Evolutionary conservation across 92 coral and sea anemone species (phyloP).

Genomic region (Nematostella vectensis): DNA sequence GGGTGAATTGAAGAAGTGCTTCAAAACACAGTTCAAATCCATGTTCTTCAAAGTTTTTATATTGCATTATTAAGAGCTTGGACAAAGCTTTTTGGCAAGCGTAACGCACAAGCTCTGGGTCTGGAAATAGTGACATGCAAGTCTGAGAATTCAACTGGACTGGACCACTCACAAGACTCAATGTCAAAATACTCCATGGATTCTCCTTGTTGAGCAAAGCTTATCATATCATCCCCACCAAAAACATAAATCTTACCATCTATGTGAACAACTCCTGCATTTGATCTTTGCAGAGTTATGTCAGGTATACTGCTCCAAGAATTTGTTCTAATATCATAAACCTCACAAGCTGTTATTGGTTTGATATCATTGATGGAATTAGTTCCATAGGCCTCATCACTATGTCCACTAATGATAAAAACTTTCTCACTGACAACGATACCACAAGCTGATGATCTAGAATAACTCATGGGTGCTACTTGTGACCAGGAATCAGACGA

Average conservation of each 20-base stretch:
- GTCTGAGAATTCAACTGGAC: slow-evolving; percentile 5
- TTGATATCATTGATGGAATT: slow-evolving; percentile 13
- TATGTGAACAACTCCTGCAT: slow-evolving; percentile 3
- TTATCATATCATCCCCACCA: slow-evolving; percentile 16
- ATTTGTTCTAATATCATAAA: slow-evolving; percentile 3
- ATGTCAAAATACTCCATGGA: slow-evolving; percentile 10
- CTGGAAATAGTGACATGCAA: not conserved
- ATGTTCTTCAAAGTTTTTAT: not conserved
- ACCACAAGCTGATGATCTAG: slow-evolving; percentile 17
- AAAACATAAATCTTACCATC: slow-evolving; percentile 10
- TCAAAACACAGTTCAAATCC: no score
- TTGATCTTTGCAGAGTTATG: slow-evolving; percentile 7
- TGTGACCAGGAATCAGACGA: slow-evolving; percentile 5
- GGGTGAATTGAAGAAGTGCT: no score
- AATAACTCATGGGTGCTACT: slow-evolving; percentile 3
- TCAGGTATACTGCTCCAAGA: slow-evolving; percentile 9
- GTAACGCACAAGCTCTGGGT: slow-evolving; percentile 11
- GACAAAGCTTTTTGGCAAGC: slow-evolving; percentile 4
- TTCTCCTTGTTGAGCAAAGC: slow-evolving; percentile 11
- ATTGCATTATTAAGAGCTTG: not conserved
- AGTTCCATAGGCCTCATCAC: slow-evolving; percentile 6
- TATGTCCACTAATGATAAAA: slow-evolving; percentile 16
- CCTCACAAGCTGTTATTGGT: slow-evolving; percentile 12
- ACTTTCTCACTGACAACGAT: slow-evolving; percentile 4
- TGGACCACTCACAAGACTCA: slow-evolving; percentile 7